Evolutionary conservation across 2,797 vertebrate genomes (phyloP).

Genomic region (Mormyrops attenuatus): DNA sequence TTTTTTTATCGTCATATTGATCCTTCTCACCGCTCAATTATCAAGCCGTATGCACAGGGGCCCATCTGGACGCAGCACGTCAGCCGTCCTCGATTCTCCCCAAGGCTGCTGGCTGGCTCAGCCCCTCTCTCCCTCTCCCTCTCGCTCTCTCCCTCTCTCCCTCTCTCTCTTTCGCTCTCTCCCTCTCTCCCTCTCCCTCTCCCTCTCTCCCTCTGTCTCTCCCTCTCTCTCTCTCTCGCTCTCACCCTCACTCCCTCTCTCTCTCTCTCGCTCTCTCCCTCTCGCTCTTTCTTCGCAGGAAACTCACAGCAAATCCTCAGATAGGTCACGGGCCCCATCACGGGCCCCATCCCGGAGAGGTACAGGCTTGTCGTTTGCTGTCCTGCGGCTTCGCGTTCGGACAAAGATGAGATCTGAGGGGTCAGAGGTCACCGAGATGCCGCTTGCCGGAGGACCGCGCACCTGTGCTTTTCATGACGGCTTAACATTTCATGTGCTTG

Average conservation of each 20-base stretch:
- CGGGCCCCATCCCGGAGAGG: not conserved
- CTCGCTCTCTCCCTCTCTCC: constrained; percentile 50
- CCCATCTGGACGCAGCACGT: constrained; percentile 57
- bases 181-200: too few species aligned
- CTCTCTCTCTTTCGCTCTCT: too few species aligned
- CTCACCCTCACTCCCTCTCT: too few species aligned
- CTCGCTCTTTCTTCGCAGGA: constrained; percentile 44
- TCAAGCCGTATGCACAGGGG: constrained; percentile 66
- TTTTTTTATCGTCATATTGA: constrained; percentile 59
- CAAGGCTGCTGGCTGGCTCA: constrained; percentile 47
- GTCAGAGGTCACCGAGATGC: not conserved
- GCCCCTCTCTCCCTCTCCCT: constrained; percentile 36
- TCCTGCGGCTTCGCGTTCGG: too few species aligned
- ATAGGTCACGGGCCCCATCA: too few species aligned
- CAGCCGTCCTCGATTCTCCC: constrained; percentile 64
- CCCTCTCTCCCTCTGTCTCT: too few species aligned
- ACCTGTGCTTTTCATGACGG: not conserved
- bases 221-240: constrained; percentile 34
- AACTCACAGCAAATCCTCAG: constrained; percentile 10
- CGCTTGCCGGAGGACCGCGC: not conserved
- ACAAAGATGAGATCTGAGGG: not conserved
- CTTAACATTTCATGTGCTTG: not conserved
- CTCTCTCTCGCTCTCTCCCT: constrained; percentile 38
- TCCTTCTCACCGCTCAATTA: constrained; percentile 73
- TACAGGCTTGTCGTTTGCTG: not conserved